Percentiles rank a stretch among this genome's conserved stretches.
Conservation (phyloP, 2,113 vertebrate genomes). For the Brachionichthys hirsutus region DNA sequence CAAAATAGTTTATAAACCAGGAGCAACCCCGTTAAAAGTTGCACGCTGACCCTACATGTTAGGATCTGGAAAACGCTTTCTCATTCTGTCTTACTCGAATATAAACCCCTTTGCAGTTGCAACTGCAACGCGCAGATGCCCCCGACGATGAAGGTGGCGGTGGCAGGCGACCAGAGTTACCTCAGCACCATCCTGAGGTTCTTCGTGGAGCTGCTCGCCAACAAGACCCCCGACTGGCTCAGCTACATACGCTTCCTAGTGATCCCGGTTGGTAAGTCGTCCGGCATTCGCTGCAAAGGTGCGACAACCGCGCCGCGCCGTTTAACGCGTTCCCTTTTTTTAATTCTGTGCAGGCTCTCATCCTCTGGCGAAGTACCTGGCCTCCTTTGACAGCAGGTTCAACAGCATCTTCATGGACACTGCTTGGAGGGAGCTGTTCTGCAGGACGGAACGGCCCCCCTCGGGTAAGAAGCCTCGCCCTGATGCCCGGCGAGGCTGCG, state of each 20-base stretch:
- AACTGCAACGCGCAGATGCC: slow-evolving; percentile 81
- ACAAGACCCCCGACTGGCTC: slow-evolving; percentile 81
- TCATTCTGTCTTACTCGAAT: slow-evolving; percentile 11
- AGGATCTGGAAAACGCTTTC: slow-evolving; percentile 1
- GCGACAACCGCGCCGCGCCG: background rate
- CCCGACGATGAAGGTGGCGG: slow-evolving; percentile 77
- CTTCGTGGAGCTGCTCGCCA: slow-evolving; percentile 81
- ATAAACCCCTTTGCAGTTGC: slow-evolving; percentile 64
- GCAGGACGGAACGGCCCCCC: slow-evolving; percentile 74
- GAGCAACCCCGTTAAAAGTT: too few relatives aligned
- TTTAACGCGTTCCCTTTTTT: background rate
- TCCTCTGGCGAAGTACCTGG: slow-evolving; percentile 79
- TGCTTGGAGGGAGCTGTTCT: slow-evolving; percentile 80
- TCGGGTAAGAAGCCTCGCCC: slow-evolving; percentile 61
- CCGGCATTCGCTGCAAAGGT: background rate
- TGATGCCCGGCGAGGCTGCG: slow-evolving; percentile 12
- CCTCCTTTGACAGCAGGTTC: slow-evolving; percentile 78
- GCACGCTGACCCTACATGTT: slow-evolving; percentile 16
- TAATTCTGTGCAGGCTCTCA: slow-evolving; percentile 70
- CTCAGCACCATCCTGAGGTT: slow-evolving; percentile 80
- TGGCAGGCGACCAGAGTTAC: slow-evolving; percentile 79
- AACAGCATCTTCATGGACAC: slow-evolving; percentile 81
- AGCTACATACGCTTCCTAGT: slow-evolving; percentile 80
- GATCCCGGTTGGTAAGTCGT: slow-evolving; percentile 73
- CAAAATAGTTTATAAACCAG: too few relatives aligned